phyloP scores from a whole-genome alignment of 1,140 invertebrate species.

The Lepidurus apus region DNA sequence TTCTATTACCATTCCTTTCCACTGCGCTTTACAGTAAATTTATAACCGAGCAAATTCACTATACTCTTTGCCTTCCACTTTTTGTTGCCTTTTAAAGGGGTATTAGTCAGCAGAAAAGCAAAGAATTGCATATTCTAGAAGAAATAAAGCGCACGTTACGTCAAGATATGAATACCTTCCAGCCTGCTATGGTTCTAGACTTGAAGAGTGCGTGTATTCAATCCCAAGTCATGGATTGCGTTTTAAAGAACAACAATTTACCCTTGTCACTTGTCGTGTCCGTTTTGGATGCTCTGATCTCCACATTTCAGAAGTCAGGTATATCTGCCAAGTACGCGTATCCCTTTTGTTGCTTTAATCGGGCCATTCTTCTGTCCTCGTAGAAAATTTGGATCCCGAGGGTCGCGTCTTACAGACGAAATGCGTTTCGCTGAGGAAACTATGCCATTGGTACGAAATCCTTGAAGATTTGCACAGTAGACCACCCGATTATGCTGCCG shows the following conservation, averaged over 20 bases:
- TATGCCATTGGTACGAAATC: constrained; percentile 1
- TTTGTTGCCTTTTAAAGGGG: constrained; percentile 50
- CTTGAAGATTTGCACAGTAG: constrained; percentile 14
- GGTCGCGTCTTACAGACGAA: constrained; percentile 21
- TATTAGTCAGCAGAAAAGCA: constrained; percentile 74
- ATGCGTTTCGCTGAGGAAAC: constrained; percentile 9
- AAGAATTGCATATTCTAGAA: constrained; percentile 79
- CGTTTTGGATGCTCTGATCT: constrained; percentile 24
- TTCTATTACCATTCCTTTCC: constrained; percentile 80
- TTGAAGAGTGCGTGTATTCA: constrained; percentile 27
- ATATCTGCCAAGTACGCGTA: not conserved
- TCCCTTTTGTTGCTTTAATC: not conserved
- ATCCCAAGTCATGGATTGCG: constrained; percentile 27
- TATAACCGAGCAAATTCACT: not conserved
- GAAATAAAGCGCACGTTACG: constrained; percentile 48
- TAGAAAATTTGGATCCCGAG: constrained; percentile 30
- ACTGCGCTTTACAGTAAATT: constrained; percentile 64
- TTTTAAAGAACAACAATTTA: constrained; percentile 14
- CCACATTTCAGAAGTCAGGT: constrained; percentile 25
- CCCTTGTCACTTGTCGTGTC: not conserved
- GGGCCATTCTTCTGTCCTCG: not conserved
- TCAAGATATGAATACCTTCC: not conserved
- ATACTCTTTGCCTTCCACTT: constrained; percentile 30
- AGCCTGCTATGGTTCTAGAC: constrained; percentile 25
- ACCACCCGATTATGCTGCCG: constrained; percentile 29